Evolutionary conservation across 1,140 invertebrate species (phyloP).

Genomic region (Aphis gossypii): DNA sequence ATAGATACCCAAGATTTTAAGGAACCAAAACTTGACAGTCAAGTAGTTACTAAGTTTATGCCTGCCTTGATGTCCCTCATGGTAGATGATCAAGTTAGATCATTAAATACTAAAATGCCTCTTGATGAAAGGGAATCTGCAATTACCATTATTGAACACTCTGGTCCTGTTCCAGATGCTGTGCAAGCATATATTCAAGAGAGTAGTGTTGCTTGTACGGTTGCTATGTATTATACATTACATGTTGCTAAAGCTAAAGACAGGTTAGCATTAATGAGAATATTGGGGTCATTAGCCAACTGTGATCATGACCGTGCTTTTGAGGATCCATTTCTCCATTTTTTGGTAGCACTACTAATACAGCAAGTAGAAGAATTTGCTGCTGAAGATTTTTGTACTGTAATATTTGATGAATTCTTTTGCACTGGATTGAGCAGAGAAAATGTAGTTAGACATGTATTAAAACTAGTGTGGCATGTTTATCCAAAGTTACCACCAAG

Average conservation of each 20-base stretch:
- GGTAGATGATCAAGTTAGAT: constrained; percentile 95
- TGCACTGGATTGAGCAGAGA: constrained; percentile 86
- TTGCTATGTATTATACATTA: constrained; percentile 95
- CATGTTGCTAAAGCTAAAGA: constrained; percentile 84
- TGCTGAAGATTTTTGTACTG: constrained; percentile 93
- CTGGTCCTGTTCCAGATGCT: constrained; percentile 88
- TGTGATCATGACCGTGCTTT: constrained; percentile 91
- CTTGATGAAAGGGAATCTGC: constrained; percentile 93
- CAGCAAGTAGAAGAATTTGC: constrained; percentile 91
- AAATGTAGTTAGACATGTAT: constrained; percentile 91
- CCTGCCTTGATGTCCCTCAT: constrained; percentile 93
- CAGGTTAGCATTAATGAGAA: constrained; percentile 82
- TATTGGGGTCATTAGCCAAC: constrained; percentile 86
- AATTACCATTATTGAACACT: constrained; percentile 92
- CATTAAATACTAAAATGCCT: constrained; percentile 84
- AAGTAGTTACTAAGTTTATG: constrained; percentile 93
- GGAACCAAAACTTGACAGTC: constrained; percentile 91
- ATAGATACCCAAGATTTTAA: constrained; percentile 94
- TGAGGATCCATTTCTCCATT: constrained; percentile 94
- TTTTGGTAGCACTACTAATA: constrained; percentile 82
- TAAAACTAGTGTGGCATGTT: constrained; percentile 92
- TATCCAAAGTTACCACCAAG: constrained; percentile 83
- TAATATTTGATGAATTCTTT: constrained; percentile 96
- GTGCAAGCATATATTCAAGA: constrained; percentile 90
- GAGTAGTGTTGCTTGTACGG: constrained; percentile 86